phyloP scores from a whole-genome alignment of 2,113 vertebrate genomes.

The Aplodontia rufa region DNA sequence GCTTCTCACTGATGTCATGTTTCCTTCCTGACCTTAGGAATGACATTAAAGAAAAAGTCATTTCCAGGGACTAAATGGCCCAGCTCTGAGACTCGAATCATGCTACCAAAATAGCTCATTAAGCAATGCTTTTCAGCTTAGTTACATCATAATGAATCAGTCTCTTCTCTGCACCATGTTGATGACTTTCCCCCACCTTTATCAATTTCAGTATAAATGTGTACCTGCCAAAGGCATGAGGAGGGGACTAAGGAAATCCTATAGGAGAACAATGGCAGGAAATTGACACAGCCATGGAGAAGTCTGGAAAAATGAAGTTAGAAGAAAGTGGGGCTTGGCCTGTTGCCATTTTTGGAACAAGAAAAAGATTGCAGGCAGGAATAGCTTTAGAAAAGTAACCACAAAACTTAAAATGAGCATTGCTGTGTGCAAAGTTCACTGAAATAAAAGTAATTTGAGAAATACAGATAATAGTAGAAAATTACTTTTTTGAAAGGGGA shows the following conservation, averaged over 20 bases:
- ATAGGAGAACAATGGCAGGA: conserved; percentile 87
- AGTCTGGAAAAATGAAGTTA: conserved; percentile 80
- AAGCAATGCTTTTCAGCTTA: conserved; percentile 69
- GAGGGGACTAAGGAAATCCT: conserved; percentile 85
- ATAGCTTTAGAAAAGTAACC: conserved; percentile 65
- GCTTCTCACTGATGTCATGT: conserved; percentile 77
- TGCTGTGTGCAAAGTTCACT: not conserved
- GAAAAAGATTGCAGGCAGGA: conserved; percentile 50
- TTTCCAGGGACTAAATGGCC: conserved; percentile 62
- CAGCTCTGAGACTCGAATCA: conserved; percentile 54
- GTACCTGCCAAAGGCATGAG: conserved; percentile 73
- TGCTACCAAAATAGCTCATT: conserved; percentile 73
- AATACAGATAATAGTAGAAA: not conserved
- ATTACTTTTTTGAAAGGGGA: not conserved
- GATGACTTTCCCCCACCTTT: conserved; percentile 63
- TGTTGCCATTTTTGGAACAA: conserved; percentile 71
- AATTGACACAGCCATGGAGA: conserved; percentile 83
- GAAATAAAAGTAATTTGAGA: conserved; percentile 34
- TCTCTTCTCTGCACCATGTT: not conserved
- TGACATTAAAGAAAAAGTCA: conserved; percentile 64
- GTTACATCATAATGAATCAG: conserved; percentile 64
- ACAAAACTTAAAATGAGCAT: conserved; percentile 10
- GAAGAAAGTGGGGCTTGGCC: conserved; percentile 78
- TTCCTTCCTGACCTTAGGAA: conserved; percentile 85
- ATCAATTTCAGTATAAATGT: conserved; percentile 68